phyloP scores from a whole-genome alignment of 2,113 vertebrate genomes.

The Otis tarda region DNA sequence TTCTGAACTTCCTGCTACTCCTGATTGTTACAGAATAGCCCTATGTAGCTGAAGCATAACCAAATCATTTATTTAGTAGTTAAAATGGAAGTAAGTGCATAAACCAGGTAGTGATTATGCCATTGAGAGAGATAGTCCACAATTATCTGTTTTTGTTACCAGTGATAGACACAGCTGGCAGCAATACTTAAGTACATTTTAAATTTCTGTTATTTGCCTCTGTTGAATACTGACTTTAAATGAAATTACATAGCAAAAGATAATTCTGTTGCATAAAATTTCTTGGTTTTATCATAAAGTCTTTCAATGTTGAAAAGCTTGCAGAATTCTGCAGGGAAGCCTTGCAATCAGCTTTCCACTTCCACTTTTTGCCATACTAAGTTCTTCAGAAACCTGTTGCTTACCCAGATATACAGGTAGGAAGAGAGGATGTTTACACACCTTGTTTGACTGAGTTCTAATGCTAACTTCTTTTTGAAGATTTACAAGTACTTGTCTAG shows the following conservation, averaged over 20 bases:
- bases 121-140: not conserved
- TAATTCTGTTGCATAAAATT: not conserved
- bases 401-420: not conserved
- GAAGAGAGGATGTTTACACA: not conserved
- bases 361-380: not conserved
- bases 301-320: not conserved
- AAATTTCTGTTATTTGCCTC: not conserved
- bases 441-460: not conserved
- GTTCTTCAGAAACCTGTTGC: not conserved
- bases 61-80: not conserved
- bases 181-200: not conserved
- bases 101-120: not conserved
- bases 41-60: not conserved
- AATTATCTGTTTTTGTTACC: not conserved
- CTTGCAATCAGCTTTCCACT: not conserved
- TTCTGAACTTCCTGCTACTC: not conserved
- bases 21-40: not conserved
- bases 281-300: not conserved
- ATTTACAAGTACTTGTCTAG: not conserved
- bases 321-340: not conserved
- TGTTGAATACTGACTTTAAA: not conserved
- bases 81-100: not conserved
- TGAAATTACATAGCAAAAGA: not conserved
- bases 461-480: not conserved
- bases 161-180: not conserved